Evolutionary conservation across 1,140 invertebrate genomes (phyloP).

Genomic region (Calosoma granatense): DNA sequence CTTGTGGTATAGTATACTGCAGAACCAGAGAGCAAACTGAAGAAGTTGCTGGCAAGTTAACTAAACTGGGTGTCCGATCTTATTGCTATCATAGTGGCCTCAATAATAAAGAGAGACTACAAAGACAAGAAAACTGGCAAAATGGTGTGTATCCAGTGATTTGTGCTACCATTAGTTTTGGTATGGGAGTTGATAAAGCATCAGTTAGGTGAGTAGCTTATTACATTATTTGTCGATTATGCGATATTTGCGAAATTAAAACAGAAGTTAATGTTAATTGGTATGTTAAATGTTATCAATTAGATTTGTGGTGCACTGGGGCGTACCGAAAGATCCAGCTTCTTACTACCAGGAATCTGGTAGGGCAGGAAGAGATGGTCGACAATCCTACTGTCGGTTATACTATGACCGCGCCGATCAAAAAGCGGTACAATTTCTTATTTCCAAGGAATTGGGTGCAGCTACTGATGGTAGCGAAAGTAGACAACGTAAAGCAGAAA

Average conservation of each 20-base stretch:
- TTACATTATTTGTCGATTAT: not conserved
- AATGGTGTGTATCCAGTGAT: constrained; percentile 69
- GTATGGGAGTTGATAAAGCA: constrained; percentile 96
- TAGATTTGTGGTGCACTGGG: constrained; percentile 89
- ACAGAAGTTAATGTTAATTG: not conserved
- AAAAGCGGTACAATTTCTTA: constrained; percentile 68
- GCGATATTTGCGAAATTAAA: not conserved
- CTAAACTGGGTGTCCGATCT: constrained; percentile 49
- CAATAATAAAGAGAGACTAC: constrained; percentile 49
- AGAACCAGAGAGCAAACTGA: constrained; percentile 75
- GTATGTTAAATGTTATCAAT: not conserved
- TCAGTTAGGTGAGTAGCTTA: constrained; percentile 69
- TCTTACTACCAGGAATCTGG: constrained; percentile 89
- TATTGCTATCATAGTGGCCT: constrained; percentile 69
- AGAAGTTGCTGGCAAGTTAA: constrained; percentile 54
- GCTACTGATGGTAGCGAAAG: constrained; percentile 37
- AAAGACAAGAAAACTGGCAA: constrained; percentile 70
- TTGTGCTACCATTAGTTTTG: constrained; percentile 91
- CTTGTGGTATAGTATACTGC: constrained; percentile 84
- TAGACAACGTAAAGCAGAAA: constrained; percentile 44
- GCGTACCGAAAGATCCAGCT: constrained; percentile 72
- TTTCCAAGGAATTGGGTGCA: constrained; percentile 55
- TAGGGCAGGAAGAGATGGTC: constrained; percentile 77
- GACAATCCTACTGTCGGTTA: constrained; percentile 80
- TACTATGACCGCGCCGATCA: constrained; percentile 76